Base-by-base conservation (phyloP, 2,113 vertebrate species). In the Tiliqua scincoides region DNA sequence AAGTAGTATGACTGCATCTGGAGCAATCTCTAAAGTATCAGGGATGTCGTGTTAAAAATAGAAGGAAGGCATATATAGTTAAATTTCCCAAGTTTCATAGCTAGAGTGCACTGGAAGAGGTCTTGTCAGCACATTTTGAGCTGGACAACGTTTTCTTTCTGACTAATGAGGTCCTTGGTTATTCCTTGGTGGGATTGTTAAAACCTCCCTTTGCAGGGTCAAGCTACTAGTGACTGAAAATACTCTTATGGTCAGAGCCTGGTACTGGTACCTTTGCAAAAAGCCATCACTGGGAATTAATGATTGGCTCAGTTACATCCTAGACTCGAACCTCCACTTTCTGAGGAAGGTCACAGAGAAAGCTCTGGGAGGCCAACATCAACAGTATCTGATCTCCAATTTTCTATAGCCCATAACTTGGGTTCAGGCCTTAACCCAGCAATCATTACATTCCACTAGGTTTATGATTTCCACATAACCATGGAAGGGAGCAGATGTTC, bases 291-390 rank as follows among this genome's bases (percentile, higher is more conserved):
- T 48, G 54, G 83, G 61, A 77, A 84, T 48, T 87, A 76, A 85
- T 15, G 43, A 48, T 12, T 63, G 73, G 43, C 79, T n/a, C 35
- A 91, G 68, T 84, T 80, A 87, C 32, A 3, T 78, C 59, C 20
- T 12, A 84, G 78, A 54, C 15, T 52, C 61, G 75, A 91, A 80
- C 32, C 17, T 54, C 48, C 75, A 61, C 32, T 85, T 86, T 85
- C 63, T 91, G 32, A 30, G 52, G 54, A 87, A 84, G 83, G 75
- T 70, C 25, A 73, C 4, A 14, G 48, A 68, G 59, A 84, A 87
- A 20, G 82, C 74, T 32, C 43, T 1, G 71, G 63, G 20, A 76
- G 20, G 15, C 1, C 67, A 86, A 83, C 1, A 63, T 40, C 35
- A 35, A 6, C 82, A 17, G 17, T 14, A 57, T 73, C 87, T 88